Base-by-base conservation (phyloP, 92 coral and sea anemone species). In the Scolanthus callimorphus region DNA sequence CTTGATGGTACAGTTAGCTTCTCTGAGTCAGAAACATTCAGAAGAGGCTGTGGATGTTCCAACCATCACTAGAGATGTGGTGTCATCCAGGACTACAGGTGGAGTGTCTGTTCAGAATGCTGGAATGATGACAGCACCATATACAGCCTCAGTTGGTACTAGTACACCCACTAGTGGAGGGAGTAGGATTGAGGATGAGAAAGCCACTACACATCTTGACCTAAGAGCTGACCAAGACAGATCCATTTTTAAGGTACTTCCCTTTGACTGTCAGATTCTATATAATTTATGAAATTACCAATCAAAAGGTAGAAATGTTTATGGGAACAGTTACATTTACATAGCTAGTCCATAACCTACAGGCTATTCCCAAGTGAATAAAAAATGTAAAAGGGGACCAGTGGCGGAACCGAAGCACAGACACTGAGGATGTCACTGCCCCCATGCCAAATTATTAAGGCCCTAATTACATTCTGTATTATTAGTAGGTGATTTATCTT, bases 11-110 rank as follows among this genome's bases (percentile, higher is more conserved):
- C 83, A 82, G 63, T 76, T 87, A 21, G 74, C 60, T 17, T 62
- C 49, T n/a, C 31, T 87, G 60, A 82, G 83, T 59, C 62, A 71
- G 70, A 82, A 49, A 69, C 96, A 87, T 51, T 82, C 61, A 47
- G 83, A 60, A 13, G 76, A 61, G 31, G 88, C 85, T 8, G 45
- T 55, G 3, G 43, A 72, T 3, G 21, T 25, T 3, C 53, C 66
- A 23, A 3, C 55, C 48, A 30, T n/a, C 27, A 30, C 25, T 8
- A 45, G 31, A 23, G 19, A 3, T 1, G 2, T 17, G 47, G 45
- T 29, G 25, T 52, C n/a, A 41, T 8, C 11, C 31, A 27, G 8
- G 29, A 24, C 44, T 22, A 50, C 17, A 23, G 37, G 29, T n/a
- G n/a, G n/a, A n/a, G n/a, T n/a, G n/a, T n/a, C 21, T 6, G 9